phyloP scores from a whole-genome alignment of 2,797 vertebrate genomes.

The Gouania willdenowi region DNA sequence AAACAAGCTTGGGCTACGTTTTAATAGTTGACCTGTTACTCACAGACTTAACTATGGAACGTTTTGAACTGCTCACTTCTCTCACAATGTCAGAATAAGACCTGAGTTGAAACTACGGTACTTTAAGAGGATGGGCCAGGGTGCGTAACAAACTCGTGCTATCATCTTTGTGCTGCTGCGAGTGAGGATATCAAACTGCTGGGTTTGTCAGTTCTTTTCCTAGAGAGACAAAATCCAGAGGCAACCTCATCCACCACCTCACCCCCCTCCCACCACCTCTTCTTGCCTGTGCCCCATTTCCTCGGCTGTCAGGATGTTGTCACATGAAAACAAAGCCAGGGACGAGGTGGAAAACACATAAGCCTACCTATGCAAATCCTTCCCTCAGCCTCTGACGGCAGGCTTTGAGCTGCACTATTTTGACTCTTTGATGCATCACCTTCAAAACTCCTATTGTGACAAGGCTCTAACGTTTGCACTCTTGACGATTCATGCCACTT shows the following conservation, averaged over 20 bases:
- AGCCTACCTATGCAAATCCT: conserved; percentile 68
- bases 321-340: conserved; percentile 62
- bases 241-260: conserved; percentile 54
- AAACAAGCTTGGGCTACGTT: conserved; percentile 36
- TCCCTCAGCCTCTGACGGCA: conserved; percentile 39
- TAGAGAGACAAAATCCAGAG: conserved; percentile 54
- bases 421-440: conserved; percentile 40
- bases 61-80: conserved; percentile 35
- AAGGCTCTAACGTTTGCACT: conserved; percentile 15
- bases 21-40: conserved; percentile 44
- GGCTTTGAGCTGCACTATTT: conserved; percentile 38
- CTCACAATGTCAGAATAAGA: no score
- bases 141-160: no score
- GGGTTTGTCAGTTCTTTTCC: conserved; percentile 61
- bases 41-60: conserved; percentile 10
- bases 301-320: conserved; percentile 59
- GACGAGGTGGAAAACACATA: conserved; percentile 57
- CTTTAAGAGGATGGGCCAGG: no score
- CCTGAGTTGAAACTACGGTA: no score
- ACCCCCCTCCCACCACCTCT: no score
- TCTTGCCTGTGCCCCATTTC: conserved; percentile 61
- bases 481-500: conserved; percentile 9
- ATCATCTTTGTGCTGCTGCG: conserved; percentile 21
- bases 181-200: conserved; percentile 47
- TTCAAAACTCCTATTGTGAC: conserved; percentile 47